These are phyloP conservation scores for Camponotus vicinus DNA, from an alignment of 1,140 invertebrate genomes.

Conservation along the genomic window DNA sequence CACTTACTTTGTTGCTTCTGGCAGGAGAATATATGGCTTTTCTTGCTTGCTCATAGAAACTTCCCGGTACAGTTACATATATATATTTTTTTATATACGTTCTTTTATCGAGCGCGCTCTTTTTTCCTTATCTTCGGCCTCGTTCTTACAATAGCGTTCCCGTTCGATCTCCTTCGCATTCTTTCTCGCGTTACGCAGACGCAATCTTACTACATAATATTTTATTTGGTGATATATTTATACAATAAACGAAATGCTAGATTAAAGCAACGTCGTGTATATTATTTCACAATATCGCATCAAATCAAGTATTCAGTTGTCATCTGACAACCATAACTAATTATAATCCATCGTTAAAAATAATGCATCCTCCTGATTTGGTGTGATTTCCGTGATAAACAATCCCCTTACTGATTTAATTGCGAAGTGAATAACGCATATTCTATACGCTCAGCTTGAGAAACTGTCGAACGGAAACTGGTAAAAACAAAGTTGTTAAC, in stretches of 20 bases:
- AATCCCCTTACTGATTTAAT: background rate
- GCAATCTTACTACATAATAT: conserved; percentile 75
- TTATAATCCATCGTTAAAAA: background rate
- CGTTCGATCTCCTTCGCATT: conserved; percentile 66
- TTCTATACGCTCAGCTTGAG: conserved; percentile 2
- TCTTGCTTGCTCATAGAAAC: conserved; percentile 39
- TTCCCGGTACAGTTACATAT: background rate
- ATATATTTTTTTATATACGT: conserved; percentile 2
- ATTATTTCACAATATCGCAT: background rate
- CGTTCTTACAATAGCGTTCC: conserved; percentile 13
- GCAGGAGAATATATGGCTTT: conserved; percentile 50
- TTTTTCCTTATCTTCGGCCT: conserved; percentile 26
- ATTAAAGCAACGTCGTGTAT: conserved; percentile 30
- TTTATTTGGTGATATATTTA: conserved; percentile 84
- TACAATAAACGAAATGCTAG: conserved; percentile 78
- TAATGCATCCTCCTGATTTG: background rate
- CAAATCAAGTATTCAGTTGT: background rate
- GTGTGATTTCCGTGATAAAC: background rate
- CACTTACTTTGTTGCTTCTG: conserved; percentile 55
- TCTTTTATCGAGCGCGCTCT: background rate
- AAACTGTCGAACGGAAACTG: conserved; percentile 17
- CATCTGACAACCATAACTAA: background rate
- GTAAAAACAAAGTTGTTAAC: conserved; percentile 31
- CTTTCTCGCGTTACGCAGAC: conserved; percentile 66
- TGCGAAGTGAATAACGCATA: background rate